Evolutionary conservation across 2,113 vertebrate species (phyloP).

Genomic region (Pogonocichla stellata): DNA sequence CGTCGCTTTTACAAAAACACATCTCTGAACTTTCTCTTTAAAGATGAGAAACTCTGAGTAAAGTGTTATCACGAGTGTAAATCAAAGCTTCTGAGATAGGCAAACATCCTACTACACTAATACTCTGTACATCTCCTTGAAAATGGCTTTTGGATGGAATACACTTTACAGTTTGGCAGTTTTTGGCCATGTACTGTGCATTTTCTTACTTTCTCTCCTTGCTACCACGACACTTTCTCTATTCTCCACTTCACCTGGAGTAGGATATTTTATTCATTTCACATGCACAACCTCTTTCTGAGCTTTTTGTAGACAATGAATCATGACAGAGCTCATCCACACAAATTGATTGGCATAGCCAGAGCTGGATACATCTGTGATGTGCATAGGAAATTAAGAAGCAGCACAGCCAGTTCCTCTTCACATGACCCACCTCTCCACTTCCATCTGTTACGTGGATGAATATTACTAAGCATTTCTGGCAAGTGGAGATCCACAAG

Average conservation of each 20-base stretch:
- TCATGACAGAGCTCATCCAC: constrained; percentile 15
- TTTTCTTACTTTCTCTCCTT: background rate
- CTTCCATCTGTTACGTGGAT: background rate
- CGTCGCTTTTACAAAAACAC: constrained; percentile 27
- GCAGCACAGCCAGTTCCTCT: background rate
- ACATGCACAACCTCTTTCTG: background rate
- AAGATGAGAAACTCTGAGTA: constrained; percentile 28
- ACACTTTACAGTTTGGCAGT: background rate
- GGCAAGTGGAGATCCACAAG: background rate
- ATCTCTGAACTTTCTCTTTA: constrained; percentile 56
- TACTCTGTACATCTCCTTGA: constrained; percentile 36
- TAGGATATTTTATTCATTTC: constrained; percentile 1
- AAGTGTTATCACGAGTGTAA: constrained; percentile 63
- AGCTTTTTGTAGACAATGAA: constrained; percentile 16
- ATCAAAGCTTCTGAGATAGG: constrained; percentile 62
- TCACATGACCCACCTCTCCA: background rate
- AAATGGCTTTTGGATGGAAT: constrained; percentile 25
- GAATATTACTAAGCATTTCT: background rate
- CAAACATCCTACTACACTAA: constrained; percentile 30
- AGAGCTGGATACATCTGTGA: background rate
- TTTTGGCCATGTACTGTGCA: background rate
- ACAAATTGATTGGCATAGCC: background rate
- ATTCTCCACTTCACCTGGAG: background rate
- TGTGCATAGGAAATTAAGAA: background rate
- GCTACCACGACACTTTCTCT: background rate